Base-by-base conservation (phyloP, 2,797 vertebrate genomes). In the Cynodonichthys magdalenae region DNA sequence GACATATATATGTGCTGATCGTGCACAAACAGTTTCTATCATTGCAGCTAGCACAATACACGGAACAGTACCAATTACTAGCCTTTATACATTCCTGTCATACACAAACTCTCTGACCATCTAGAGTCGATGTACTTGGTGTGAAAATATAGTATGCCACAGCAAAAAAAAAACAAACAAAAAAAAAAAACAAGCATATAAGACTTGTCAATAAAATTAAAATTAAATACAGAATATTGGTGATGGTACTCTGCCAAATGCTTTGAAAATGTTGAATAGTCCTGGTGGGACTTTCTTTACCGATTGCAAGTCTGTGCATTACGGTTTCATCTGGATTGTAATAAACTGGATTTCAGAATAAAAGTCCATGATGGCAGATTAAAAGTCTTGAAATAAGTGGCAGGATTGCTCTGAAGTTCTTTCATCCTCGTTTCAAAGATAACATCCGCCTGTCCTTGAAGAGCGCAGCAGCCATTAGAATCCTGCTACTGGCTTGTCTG, bases 191-290 rank as follows among this genome's bases (percentile, higher is more conserved):
- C 65, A 87, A 87, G 87, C 53, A 90, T 80, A 88, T 75, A 89
- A 87, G 82, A 85, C 79, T 85, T 73, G 75, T 75, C 79, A 88
- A 90, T 89, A 89, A 84, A 71, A 80, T 90, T 84, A 83, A 88
- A 85, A 87, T 90, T 87, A 90, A 92, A 92, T 92, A 93, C 87
- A 89, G 68, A 89, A 75, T 82, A 77, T 79, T 81, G 69, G 72
- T 19, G 42, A 73, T 69, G 66, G 57, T 66, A 72, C 57, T 62
- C 67, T 69, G 83, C 71, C 82, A 69, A 82, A 79, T 69, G 74
- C 36, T 75, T 82, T 72, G 57, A 58, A 24, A 24, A 74, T 80
- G 75, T 64, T 72, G 71, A 84, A 84, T 78, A 77, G 83, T 84
- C 85, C 85, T 81, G 77, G 75, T 78, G 83, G 71, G 49, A 67